A percentile compares a stretch with the other conserved stretches of the same genome.
These are phyloP conservation scores for Listronotus bonariensis DNA, from an alignment of 1,140 invertebrate genomes.

Conservation along the genomic window DNA sequence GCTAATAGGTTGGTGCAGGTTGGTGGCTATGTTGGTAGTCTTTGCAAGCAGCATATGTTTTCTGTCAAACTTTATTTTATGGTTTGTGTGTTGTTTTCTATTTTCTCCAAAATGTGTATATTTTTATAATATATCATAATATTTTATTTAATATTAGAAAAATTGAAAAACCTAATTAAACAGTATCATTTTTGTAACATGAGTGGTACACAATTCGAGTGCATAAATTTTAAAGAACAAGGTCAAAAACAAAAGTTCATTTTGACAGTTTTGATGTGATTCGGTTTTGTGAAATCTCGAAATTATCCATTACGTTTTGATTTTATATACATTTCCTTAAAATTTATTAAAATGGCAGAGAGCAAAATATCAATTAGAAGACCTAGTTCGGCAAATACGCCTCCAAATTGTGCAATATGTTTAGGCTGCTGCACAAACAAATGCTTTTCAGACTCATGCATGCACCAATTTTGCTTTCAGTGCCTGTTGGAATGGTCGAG, in stretches of 20 bases:
- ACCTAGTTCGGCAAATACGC: constrained; percentile 65
- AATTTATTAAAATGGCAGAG: constrained; percentile 41
- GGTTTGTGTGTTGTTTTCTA: too few species aligned
- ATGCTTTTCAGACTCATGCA: constrained; percentile 88
- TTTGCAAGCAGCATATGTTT: too few species aligned
- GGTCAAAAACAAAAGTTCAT: constrained; percentile 14
- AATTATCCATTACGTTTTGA: background rate
- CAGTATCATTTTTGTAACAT: too few species aligned
- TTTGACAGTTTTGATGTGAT: constrained; percentile 17
- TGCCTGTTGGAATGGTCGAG: constrained; percentile 95
- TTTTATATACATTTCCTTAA: background rate
- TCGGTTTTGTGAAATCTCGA: background rate
- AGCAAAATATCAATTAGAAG: constrained; percentile 38
- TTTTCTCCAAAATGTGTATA: too few species aligned
- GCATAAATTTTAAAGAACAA: constrained; percentile 2
- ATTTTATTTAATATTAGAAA: too few species aligned
- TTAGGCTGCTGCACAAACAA: constrained; percentile 83
- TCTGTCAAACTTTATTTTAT: too few species aligned
- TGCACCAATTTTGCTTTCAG: constrained; percentile 92
- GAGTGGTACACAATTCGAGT: too few species aligned
- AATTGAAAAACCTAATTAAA: too few species aligned
- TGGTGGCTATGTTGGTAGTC: too few species aligned
- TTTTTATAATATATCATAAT: too few species aligned
- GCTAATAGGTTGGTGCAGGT: too few species aligned
- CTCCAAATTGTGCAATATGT: constrained; percentile 89